Evolutionary conservation across 2,888 invertebrate genomes (phyloP), one percentile per base, ranked within the genome.

Genomic region (Gnatocerus cornutus): DNA sequence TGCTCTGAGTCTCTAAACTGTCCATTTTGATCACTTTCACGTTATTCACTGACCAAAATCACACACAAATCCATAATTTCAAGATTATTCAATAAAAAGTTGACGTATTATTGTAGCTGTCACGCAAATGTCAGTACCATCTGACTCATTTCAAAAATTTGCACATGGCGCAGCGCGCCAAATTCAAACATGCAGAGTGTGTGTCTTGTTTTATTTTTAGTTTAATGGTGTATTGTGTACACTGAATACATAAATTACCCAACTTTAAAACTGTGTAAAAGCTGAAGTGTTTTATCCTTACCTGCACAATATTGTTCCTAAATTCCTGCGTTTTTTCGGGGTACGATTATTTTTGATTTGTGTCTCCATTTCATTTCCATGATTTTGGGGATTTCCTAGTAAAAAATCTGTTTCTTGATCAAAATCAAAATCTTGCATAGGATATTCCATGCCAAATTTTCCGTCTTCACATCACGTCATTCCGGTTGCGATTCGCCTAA

Each of bases 371-470:
- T 84, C 83, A 74, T 74, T 79, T 73, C 79, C 84, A 82, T 84
- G 82, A 77, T 79, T 81, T 76, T 78, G 73, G 55, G 80, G 63
- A 71, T 80, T 77, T 21, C 81, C 84, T 66, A 85, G 75, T 76
- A 85, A 80, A 80, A 83, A 84, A 74, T 85, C 84, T 29, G 85
- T 85, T 82, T 85, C 85, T 75, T 84, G 82, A 66, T 82, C 84
- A 71, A 80, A 79, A 76, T 84, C 81, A 73, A 85, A 85, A 78
- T 85, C 84, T 81, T 85, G 85, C 80, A 85, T 78, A 74, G 84
- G 85, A 83, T 82, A 85, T 83, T 85, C 85, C 85, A 85, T 85
- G 76, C 78, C 82, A 59, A 33, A 12, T 12, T 13, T n/a, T 10
- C 41, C 12, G 4, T 13, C 61, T n/a, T 29, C 70, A 72, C 72